A percentile compares a stretch with the other conserved stretches of the same genome.
Evolutionary conservation across 2,113 vertebrate species (phyloP).

Genomic region (Cryptotis parvus): DNA sequence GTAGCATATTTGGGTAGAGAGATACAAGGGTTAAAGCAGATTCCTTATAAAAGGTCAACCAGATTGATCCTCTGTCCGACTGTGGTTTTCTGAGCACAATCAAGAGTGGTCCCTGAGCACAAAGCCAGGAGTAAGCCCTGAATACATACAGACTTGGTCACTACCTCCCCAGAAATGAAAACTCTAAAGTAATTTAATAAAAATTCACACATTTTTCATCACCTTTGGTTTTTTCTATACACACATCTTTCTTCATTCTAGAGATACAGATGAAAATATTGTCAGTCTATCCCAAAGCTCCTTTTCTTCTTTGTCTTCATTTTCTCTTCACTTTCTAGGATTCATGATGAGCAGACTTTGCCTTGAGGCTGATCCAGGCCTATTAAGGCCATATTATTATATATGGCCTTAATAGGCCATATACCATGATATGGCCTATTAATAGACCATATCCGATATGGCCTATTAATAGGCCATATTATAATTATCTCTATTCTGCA

Average conservation of each 20-base stretch:
- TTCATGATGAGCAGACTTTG: background rate
- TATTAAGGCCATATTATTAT: background rate
- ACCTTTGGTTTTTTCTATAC: background rate
- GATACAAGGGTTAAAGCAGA: too few relatives aligned
- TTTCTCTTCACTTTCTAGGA: background rate
- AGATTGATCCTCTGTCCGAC: too few relatives aligned
- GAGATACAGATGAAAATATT: background rate
- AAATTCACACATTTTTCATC: background rate
- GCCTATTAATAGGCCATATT: too few relatives aligned
- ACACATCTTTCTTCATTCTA: background rate
- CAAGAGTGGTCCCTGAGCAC: too few relatives aligned
- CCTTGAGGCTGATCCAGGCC: background rate
- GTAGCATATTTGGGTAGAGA: too few relatives aligned
- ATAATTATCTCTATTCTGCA: background rate
- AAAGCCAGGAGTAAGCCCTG: too few relatives aligned
- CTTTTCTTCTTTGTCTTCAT: background rate
- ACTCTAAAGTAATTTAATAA: too few relatives aligned
- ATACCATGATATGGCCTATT: too few relatives aligned
- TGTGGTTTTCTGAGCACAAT: too few relatives aligned
- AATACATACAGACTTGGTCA: background rate
- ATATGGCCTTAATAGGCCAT: too few relatives aligned
- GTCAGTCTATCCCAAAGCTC: background rate
- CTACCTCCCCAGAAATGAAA: too few relatives aligned
- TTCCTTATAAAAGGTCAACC: background rate
- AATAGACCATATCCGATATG: too few relatives aligned